A percentile compares a stretch with the other conserved stretches of the same genome.
Evolutionary conservation across 2,113 vertebrate species (phyloP).

Genomic region (Cnemophilus loriae): DNA sequence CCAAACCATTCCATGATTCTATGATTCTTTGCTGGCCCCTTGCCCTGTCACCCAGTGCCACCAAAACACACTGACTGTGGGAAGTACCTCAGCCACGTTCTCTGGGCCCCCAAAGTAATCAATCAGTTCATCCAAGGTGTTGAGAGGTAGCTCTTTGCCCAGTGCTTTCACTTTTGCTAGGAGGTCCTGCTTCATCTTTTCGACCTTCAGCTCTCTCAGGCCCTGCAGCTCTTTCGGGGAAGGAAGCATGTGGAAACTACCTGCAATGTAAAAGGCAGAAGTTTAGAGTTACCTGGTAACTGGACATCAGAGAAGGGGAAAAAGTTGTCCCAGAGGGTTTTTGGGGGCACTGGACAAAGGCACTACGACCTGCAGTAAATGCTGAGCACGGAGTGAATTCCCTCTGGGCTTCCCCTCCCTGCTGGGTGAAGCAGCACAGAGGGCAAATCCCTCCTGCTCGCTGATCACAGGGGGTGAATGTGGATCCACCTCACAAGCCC

Average conservation of each 20-base stretch:
- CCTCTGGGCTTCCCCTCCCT: neutral
- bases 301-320: neutral
- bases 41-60: neutral
- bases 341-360: neutral
- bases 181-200: slow-evolving; percentile 87
- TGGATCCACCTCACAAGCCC: neutral
- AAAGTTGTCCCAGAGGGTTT: neutral
- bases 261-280: neutral
- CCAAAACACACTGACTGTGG: neutral
- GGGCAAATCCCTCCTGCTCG: neutral
- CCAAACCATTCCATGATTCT: neutral
- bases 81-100: slow-evolving; percentile 87
- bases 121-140: slow-evolving; percentile 94
- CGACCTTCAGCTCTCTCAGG: slow-evolving; percentile 67
- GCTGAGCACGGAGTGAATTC: fast-evolving
- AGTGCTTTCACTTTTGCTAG: slow-evolving; percentile 85
- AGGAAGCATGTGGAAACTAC: neutral
- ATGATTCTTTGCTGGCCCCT: neutral
- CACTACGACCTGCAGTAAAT: neutral
- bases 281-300: neutral
- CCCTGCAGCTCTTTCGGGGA: slow-evolving; percentile 56
- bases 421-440: neutral
- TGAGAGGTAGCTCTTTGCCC: slow-evolving; percentile 93
- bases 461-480: fast-evolving
- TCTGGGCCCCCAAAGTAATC: slow-evolving; percentile 92